Evolutionary conservation across 2,113 vertebrate species (phyloP).

Genomic region (Candoia aspera): DNA sequence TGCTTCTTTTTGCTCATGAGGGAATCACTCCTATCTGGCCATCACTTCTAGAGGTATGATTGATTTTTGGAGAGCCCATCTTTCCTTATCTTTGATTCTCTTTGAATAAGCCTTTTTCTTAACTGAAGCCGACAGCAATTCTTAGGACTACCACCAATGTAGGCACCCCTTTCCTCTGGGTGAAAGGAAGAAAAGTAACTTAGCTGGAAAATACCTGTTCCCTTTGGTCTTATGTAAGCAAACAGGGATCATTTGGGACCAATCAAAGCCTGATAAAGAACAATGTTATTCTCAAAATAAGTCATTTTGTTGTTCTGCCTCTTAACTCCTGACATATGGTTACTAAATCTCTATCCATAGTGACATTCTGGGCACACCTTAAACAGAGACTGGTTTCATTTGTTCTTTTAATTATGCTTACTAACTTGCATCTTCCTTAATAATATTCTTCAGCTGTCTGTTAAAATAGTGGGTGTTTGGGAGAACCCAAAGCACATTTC

Average conservation of each 20-base stretch:
- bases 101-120: background rate
- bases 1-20: background rate
- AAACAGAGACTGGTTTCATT: background rate
- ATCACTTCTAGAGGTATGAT: background rate
- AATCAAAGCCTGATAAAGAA: background rate
- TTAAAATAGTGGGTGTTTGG: background rate
- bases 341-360: background rate
- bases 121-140: background rate
- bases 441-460: background rate
- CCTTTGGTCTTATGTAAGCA: rapidly evolving
- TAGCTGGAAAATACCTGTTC: rapidly evolving
- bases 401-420: background rate
- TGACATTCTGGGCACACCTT: background rate
- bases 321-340: background rate
- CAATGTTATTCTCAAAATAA: conserved; percentile 30
- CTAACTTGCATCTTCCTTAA: background rate
- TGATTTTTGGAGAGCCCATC: background rate
- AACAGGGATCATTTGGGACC: background rate
- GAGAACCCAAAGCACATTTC: background rate
- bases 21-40: no score
- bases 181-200: rapidly evolving
- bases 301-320: conserved; percentile 13
- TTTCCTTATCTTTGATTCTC: background rate
- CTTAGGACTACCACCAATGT: background rate
- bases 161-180: background rate